phyloP scores from a whole-genome alignment of 2,113 vertebrate genomes.

The Gallinago undulata region DNA sequence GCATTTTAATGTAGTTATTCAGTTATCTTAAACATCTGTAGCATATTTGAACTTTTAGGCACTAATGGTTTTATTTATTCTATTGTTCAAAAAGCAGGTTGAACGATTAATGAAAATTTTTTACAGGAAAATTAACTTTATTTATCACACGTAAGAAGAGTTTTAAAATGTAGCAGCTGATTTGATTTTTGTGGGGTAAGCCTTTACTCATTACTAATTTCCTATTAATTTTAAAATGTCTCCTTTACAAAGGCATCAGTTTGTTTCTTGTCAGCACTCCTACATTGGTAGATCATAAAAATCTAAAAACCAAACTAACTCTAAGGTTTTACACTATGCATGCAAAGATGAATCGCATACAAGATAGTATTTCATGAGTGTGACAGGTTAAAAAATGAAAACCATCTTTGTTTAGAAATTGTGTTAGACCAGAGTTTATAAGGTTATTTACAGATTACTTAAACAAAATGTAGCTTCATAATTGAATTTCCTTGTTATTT shows the following conservation, averaged over 20 bases:
- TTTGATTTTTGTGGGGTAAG: constrained; percentile 61
- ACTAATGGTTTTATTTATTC: constrained; percentile 53
- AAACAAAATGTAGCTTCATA: neutral
- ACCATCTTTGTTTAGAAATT: neutral
- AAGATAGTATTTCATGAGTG: constrained; percentile 11
- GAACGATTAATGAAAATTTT: neutral
- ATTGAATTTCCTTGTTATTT: neutral
- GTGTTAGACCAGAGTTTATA: neutral
- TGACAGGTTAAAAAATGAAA: neutral
- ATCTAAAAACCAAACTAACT: neutral
- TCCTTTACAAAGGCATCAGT: neutral
- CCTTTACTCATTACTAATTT: constrained; percentile 51
- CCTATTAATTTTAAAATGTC: constrained; percentile 34
- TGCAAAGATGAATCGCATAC: constrained; percentile 41
- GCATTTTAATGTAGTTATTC: constrained; percentile 27
- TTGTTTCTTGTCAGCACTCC: constrained; percentile 52
- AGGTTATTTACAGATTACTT: neutral
- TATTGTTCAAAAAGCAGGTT: constrained; percentile 5
- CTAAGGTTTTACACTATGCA: neutral
- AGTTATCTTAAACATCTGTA: constrained; percentile 35
- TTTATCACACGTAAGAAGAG: constrained; percentile 1
- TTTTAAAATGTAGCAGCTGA: constrained; percentile 38
- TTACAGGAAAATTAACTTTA: neutral
- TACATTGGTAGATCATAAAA: constrained; percentile 23
- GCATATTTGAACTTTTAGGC: constrained; percentile 34